Evolutionary conservation across 1,140 invertebrate genomes (phyloP).

Genomic region (Arion vulgaris): DNA sequence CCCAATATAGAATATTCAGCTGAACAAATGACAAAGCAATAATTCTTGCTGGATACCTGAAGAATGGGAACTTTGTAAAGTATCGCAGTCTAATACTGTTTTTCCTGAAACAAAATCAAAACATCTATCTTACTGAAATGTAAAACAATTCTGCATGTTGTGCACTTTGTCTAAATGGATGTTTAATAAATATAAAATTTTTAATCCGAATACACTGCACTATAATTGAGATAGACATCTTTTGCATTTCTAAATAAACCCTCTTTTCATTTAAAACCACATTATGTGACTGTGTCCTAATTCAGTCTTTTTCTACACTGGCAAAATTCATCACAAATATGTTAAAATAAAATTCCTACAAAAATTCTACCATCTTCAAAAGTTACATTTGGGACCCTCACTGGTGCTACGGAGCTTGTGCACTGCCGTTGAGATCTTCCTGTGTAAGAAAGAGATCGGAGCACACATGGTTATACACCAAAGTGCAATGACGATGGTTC

Average conservation of each 20-base stretch:
- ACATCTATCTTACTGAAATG: too few relatives aligned
- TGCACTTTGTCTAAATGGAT: too few relatives aligned
- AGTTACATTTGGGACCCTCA: too few relatives aligned
- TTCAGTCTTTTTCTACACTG: too few relatives aligned
- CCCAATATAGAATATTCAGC: constrained; percentile 38
- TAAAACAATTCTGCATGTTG: not conserved
- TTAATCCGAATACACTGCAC: not conserved
- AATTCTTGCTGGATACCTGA: constrained; percentile 36
- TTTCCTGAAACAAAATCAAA: not conserved
- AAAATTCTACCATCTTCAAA: too few relatives aligned
- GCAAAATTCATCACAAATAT: not conserved
- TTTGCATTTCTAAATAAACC: not conserved
- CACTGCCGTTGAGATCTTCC: too few relatives aligned
- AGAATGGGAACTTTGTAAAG: constrained; percentile 26
- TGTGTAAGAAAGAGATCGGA: too few relatives aligned
- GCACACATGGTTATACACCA: too few relatives aligned
- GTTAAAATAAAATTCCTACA: not conserved
- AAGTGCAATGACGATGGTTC: too few relatives aligned
- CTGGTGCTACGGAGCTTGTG: too few relatives aligned
- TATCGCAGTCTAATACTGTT: not conserved
- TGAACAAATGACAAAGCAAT: constrained; percentile 38
- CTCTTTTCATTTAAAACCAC: too few relatives aligned
- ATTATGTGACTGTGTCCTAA: too few relatives aligned
- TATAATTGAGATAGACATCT: not conserved
- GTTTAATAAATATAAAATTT: not conserved